phyloP scores from a whole-genome alignment of 2,888 invertebrate genomes.

The Anoncus sp. region DNA sequence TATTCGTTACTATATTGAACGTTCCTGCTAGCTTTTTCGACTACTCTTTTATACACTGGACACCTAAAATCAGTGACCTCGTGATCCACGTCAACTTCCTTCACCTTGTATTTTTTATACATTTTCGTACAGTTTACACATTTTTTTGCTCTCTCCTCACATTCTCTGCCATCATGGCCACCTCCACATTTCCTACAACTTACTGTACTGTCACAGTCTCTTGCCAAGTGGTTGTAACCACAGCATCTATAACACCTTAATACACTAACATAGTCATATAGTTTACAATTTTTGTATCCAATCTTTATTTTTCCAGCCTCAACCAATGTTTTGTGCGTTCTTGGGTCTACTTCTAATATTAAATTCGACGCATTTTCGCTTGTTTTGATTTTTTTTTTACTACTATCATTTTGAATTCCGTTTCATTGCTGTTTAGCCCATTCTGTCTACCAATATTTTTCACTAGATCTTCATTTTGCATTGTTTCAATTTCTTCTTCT shows the following conservation, averaged over 20 bases:
- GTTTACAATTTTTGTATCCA: constrained; percentile 40
- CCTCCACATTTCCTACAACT: constrained; percentile 54
- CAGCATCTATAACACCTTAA: constrained; percentile 57
- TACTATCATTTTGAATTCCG: constrained; percentile 21
- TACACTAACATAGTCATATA: constrained; percentile 46
- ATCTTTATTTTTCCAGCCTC: constrained; percentile 41
- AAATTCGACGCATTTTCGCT: neutral
- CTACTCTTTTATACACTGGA: constrained; percentile 29
- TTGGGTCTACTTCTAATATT: constrained; percentile 37
- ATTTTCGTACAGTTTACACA: constrained; percentile 52
- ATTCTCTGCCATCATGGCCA: constrained; percentile 37
- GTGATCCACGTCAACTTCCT: constrained; percentile 35
- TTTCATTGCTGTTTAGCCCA: neutral
- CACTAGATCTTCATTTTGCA: constrained; percentile 35
- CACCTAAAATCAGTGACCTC: constrained; percentile 32
- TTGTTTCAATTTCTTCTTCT: constrained; percentile 17
- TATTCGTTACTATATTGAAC: constrained; percentile 40
- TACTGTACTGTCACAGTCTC: constrained; percentile 47
- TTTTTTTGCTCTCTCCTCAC: constrained; percentile 25
- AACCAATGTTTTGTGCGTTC: constrained; percentile 21
- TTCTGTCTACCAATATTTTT: constrained; percentile 15
- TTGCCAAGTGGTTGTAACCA: constrained; percentile 54
- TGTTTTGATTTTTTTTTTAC: neutral
- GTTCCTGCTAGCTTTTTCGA: constrained; percentile 27
- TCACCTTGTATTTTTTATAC: constrained; percentile 22